phyloP scores from a whole-genome alignment of 1,140 invertebrate species.

The Drosophila ohnishii region DNA sequence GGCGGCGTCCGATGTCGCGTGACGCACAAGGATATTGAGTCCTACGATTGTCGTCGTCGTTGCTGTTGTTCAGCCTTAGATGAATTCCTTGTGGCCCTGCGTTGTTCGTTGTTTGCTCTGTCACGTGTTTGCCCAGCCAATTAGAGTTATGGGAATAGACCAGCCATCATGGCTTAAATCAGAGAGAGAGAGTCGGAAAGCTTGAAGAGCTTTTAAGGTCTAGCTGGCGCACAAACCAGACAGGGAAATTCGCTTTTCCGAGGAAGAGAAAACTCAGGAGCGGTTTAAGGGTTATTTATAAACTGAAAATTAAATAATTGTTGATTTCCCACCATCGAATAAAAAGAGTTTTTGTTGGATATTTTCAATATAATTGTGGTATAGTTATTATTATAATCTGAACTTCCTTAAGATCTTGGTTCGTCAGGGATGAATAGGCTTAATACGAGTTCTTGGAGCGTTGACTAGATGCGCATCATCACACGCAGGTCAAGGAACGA shows the following conservation, averaged over 20 bases:
- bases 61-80: constrained; percentile 33
- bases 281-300: neutral
- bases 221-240: constrained; percentile 46
- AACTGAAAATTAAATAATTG: neutral
- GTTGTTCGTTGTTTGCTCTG: constrained; percentile 22
- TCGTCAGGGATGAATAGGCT: constrained; percentile 42
- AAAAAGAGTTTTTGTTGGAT: neutral
- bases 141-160: constrained; percentile 52
- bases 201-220: constrained; percentile 39
- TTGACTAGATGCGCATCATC: constrained; percentile 64
- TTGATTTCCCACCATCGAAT: neutral
- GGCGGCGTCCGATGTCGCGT: constrained; percentile 64
- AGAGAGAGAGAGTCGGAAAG: constrained; percentile 19
- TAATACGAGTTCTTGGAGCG: constrained; percentile 45
- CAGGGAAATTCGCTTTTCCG: neutral
- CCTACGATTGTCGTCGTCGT: constrained; percentile 40
- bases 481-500: neutral
- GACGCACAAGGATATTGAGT: constrained; percentile 72
- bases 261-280: neutral
- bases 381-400: constrained; percentile 27
- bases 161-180: neutral
- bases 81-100: constrained; percentile 32
- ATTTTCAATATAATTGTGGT: neutral
- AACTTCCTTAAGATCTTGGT: constrained; percentile 37
- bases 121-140: constrained; percentile 68